Evolutionary conservation across 1,140 invertebrate genomes (phyloP).

Genomic region (Bombus superbus): DNA sequence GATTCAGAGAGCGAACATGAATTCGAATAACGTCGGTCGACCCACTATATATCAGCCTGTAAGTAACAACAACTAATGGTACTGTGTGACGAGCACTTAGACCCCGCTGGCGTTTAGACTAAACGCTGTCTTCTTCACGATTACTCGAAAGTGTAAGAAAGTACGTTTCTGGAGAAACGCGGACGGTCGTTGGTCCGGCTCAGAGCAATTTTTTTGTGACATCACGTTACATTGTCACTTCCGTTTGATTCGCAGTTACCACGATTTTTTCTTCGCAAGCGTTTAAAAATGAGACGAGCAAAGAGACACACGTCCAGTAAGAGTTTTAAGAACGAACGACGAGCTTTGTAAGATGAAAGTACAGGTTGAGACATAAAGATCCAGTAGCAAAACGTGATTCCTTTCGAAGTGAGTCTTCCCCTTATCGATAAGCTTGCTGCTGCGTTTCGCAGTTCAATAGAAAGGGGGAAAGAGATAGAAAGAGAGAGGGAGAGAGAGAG

Average conservation of each 20-base stretch:
- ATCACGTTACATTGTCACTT: not conserved
- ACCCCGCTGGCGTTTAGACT: not conserved
- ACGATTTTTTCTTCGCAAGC: not conserved
- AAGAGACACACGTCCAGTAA: not conserved
- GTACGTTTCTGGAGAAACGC: not conserved
- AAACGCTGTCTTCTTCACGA: not conserved
- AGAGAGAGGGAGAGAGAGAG: too few species aligned
- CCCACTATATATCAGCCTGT: constrained; percentile 79
- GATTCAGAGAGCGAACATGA: constrained; percentile 87
- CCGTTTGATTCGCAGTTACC: constrained; percentile 37
- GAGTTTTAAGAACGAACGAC: not conserved
- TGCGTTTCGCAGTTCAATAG: not conserved
- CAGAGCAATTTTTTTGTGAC: not conserved
- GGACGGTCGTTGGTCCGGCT: not conserved
- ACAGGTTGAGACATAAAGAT: not conserved
- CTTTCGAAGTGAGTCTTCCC: constrained; percentile 16
- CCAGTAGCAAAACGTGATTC: not conserved
- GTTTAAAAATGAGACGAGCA: not conserved
- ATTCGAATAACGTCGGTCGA: constrained; percentile 83
- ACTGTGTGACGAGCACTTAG: constrained; percentile 12
- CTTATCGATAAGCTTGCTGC: not conserved
- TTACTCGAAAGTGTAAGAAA: not conserved
- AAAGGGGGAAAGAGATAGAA: not conserved
- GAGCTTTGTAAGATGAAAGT: constrained; percentile 3
- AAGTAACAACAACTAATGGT: constrained; percentile 73